phyloP scores from a whole-genome alignment of 2,888 invertebrate species.

The Lasioglossum marginatum region DNA sequence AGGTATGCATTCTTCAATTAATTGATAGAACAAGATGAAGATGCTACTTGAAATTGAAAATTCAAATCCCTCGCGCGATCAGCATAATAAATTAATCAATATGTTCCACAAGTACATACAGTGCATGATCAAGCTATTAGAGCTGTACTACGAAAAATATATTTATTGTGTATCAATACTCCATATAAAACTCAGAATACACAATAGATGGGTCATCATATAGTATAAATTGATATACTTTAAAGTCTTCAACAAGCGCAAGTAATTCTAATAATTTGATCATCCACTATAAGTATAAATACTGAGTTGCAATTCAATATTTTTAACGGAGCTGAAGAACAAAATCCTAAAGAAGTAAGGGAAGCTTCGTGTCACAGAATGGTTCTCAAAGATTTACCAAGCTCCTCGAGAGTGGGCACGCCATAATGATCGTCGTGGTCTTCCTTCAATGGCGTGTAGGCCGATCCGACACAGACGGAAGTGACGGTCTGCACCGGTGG shows the following conservation, averaged over 20 bases:
- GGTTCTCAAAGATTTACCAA: conserved; percentile 86
- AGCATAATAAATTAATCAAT: background rate
- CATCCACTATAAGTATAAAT: too few relatives aligned
- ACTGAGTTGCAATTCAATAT: background rate
- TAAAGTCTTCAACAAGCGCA: too few relatives aligned
- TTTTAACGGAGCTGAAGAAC: background rate
- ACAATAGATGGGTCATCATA: too few relatives aligned
- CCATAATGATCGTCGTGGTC: conserved; percentile 94
- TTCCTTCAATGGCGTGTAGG: conserved; percentile 89
- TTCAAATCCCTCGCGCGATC: background rate
- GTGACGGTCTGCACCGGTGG: conserved; percentile 87
- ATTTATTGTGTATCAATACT: too few relatives aligned
- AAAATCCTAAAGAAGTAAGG: background rate
- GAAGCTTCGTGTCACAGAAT: background rate
- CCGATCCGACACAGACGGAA: conserved; percentile 86
- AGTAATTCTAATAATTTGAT: too few relatives aligned
- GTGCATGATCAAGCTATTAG: background rate
- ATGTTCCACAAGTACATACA: background rate
- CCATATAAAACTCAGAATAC: too few relatives aligned
- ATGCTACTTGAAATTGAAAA: background rate
- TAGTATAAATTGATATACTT: too few relatives aligned
- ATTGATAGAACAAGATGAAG: background rate
- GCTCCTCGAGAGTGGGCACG: conserved; percentile 93
- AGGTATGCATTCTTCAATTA: too few relatives aligned
- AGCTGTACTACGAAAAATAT: too few relatives aligned